Evolutionary conservation across 2,888 invertebrate species (phyloP).

Genomic region (Rhaphigaster nebulosa): DNA sequence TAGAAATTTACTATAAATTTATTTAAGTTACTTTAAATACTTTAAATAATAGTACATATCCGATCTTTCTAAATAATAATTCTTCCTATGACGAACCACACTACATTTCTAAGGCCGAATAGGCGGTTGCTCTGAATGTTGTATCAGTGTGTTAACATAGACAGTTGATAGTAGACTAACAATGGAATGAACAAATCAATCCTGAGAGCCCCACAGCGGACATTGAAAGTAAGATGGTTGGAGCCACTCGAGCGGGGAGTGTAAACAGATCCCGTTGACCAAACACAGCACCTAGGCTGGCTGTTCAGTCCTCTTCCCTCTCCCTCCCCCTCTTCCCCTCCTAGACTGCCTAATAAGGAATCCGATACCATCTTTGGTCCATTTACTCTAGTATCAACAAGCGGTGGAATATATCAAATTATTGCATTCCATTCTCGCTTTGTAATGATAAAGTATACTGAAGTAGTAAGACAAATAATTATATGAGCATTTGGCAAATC

Average conservation of each 20-base stretch:
- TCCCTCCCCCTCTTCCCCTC: neutral
- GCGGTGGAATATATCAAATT: neutral
- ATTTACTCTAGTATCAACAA: neutral
- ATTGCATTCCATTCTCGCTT: neutral
- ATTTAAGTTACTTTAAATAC: too few relatives aligned
- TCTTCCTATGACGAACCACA: neutral
- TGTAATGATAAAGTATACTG: too few relatives aligned
- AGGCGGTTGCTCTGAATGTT: neutral
- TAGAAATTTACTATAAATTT: too few relatives aligned
- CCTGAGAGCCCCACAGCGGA: neutral
- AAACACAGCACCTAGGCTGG: neutral
- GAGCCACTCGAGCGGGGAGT: neutral
- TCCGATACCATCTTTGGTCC: neutral
- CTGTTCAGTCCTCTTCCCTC: neutral
- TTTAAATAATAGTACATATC: too few relatives aligned
- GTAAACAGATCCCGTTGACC: neutral
- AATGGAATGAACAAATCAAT: slow-evolving; percentile 15
- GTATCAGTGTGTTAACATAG: neutral
- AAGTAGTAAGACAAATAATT: too few relatives aligned
- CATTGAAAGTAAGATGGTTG: neutral
- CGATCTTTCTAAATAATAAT: neutral
- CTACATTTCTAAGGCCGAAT: neutral
- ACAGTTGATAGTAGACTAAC: neutral
- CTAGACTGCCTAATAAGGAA: neutral
- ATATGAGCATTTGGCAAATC: too few relatives aligned